phyloP scores from a whole-genome alignment of 2,888 invertebrate genomes.

The Lamellibrachia satsuma region DNA sequence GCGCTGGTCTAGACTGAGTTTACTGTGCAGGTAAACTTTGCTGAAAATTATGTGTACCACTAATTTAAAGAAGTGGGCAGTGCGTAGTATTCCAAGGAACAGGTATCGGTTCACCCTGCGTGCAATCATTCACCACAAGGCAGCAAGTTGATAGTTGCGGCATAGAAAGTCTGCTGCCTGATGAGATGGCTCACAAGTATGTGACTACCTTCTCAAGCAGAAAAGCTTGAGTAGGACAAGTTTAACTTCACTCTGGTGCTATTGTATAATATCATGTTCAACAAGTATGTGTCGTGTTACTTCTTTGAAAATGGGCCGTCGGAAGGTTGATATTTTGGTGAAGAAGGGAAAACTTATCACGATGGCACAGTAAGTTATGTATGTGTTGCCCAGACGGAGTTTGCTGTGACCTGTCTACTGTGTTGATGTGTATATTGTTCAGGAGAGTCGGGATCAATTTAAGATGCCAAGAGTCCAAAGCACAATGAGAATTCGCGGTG shows the following conservation, averaged over 20 bases:
- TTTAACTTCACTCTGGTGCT: no score
- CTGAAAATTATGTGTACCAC: constrained; percentile 20
- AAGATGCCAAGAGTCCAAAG: neutral
- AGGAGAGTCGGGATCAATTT: neutral
- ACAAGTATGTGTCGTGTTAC: no score
- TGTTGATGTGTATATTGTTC: neutral
- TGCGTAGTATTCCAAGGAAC: constrained; percentile 18
- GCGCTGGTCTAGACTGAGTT: neutral
- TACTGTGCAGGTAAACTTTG: neutral
- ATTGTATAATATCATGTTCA: no score
- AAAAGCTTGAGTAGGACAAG: neutral
- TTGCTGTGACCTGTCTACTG: neutral
- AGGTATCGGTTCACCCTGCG: no score
- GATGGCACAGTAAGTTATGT: neutral
- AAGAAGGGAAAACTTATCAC: neutral
- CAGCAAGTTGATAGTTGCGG: no score
- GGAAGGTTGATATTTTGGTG: no score
- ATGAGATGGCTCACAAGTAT: neutral
- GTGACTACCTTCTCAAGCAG: neutral
- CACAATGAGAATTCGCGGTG: neutral
- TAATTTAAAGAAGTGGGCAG: neutral
- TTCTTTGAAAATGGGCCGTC: no score
- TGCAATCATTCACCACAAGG: no score
- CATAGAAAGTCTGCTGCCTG: no score
- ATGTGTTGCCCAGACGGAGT: neutral